phyloP scores from a whole-genome alignment of 2,888 invertebrate species.

The Thumatha senex region DNA sequence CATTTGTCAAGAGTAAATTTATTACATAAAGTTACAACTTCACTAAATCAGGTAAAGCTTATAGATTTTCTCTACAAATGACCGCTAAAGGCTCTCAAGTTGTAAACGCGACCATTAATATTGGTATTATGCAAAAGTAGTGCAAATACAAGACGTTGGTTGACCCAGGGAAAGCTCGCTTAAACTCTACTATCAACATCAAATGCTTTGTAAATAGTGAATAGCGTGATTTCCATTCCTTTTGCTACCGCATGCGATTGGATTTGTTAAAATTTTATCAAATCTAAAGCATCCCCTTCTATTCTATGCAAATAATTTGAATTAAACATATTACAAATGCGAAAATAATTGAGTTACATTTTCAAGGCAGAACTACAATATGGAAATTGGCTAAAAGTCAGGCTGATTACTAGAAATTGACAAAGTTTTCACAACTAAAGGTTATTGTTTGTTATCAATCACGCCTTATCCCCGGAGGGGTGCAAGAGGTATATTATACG shows the following conservation, averaged over 20 bases:
- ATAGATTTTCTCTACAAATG: slow-evolving; percentile 7
- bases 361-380: no score
- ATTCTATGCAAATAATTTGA: slow-evolving; percentile 14
- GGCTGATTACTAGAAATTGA: no score
- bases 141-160: slow-evolving; percentile 18
- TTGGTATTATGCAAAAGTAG: slow-evolving; percentile 21
- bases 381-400: no score
- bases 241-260: slow-evolving; percentile 4
- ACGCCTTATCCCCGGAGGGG: no score
- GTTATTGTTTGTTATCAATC: no score
- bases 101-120: slow-evolving; percentile 15
- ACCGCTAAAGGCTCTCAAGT: background rate
- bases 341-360: no score
- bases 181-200: slow-evolving; percentile 32
- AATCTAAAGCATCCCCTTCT: slow-evolving; percentile 16
- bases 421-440: no score
- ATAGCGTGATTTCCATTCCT: slow-evolving; percentile 30
- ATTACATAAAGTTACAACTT: background rate
- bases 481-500: no score
- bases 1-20: no score
- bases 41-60: slow-evolving; percentile 2
- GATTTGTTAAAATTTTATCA: background rate
- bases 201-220: slow-evolving; percentile 25
- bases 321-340: slow-evolving; percentile 18
- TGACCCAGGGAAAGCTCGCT: slow-evolving; percentile 35